These are phyloP conservation scores for Microctonus hyperodae DNA, from an alignment of 2,888 invertebrate genomes.

Conservation along the genomic window DNA sequence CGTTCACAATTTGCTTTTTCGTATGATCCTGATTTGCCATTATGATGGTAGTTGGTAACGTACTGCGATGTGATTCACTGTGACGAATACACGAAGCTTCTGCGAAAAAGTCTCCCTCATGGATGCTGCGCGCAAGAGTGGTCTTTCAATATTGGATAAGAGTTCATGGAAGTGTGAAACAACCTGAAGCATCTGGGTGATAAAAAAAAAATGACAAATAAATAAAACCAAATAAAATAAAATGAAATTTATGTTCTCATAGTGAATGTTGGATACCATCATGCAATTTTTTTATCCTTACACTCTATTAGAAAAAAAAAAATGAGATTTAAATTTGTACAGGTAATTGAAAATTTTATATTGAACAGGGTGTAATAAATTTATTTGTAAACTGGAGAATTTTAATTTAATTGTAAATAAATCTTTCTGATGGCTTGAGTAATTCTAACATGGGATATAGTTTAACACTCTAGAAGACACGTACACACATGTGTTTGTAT, in stretches of 20 bases:
- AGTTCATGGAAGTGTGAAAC: constrained; percentile 53
- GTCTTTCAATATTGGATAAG: constrained; percentile 37
- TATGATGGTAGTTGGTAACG: constrained; percentile 32
- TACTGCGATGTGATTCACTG: constrained; percentile 30
- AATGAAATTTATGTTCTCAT: too few species aligned
- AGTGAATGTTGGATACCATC: background rate
- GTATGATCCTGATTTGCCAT: constrained; percentile 44
- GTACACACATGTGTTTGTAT: constrained; percentile 34
- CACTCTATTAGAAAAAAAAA: too few species aligned
- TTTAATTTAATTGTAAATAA: constrained; percentile 4
- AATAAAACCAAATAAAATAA: background rate
- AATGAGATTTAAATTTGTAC: background rate
- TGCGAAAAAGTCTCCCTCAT: background rate
- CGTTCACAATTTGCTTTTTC: constrained; percentile 42
- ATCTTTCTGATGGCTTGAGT: constrained; percentile 11
- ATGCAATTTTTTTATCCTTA: background rate
- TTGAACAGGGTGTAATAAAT: background rate
- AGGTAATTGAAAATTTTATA: background rate
- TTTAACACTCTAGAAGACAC: constrained; percentile 5
- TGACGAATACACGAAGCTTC: constrained; percentile 32
- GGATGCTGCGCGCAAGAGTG: constrained; percentile 44
- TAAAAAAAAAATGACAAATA: background rate
- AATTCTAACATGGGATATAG: constrained; percentile 20
- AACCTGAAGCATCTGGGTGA: constrained; percentile 38
- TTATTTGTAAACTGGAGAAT: background rate